A percentile compares a stretch with the other conserved stretches of the same genome.
Evolutionary conservation across 1,140 invertebrate genomes (phyloP).

Genomic region (Branchinecta lindahli): DNA sequence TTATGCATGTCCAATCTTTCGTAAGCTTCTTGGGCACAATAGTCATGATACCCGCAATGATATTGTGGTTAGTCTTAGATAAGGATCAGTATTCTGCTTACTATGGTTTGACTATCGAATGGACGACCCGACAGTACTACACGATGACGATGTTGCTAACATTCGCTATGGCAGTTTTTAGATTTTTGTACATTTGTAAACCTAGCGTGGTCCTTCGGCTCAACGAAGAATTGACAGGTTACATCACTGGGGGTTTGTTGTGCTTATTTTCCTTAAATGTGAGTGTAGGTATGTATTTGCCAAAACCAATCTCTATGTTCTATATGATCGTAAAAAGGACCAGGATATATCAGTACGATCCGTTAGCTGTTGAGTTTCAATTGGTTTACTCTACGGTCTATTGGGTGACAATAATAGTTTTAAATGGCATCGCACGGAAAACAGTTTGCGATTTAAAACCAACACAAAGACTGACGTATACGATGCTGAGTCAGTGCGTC

Average conservation of each 20-base stretch:
- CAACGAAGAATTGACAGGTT: not conserved
- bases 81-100: not conserved
- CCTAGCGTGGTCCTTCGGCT: not conserved
- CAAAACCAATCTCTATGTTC: not conserved
- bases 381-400: not conserved
- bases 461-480: not conserved
- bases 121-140: not conserved
- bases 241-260: not conserved
- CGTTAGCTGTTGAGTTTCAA: not conserved
- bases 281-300: not conserved
- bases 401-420: not conserved
- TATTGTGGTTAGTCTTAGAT: not conserved
- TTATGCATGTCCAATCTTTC: not conserved
- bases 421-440: not conserved
- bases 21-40: not conserved
- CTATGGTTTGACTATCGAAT: not conserved
- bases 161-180: not conserved
- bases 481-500: not conserved
- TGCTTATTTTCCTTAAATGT: not conserved
- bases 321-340: not conserved
- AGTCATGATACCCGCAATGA: not conserved
- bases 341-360: not conserved
- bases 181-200: not conserved
- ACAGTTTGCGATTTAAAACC: not conserved
- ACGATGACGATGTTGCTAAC: not conserved